Percentiles rank a stretch among this genome's conserved stretches.
These are phyloP conservation scores for Gorsachius goisagi DNA, from an alignment of 2,113 vertebrate species.

Conservation along the genomic window DNA sequence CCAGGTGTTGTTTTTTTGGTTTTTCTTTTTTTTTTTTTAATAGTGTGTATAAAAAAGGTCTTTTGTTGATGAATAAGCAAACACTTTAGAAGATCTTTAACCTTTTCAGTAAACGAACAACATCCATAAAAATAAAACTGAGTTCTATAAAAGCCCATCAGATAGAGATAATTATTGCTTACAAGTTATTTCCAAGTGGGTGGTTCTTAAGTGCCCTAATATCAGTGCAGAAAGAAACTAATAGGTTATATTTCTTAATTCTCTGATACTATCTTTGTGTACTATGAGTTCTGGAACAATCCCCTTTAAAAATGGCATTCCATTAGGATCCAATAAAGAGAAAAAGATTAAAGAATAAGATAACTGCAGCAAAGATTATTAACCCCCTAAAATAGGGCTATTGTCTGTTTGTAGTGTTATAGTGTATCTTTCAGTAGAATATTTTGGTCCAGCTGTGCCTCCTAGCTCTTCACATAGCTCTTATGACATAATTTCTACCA, in stretches of 20 bases:
- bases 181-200: neutral
- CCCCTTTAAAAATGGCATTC: neutral
- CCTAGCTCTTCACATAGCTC: neutral
- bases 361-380: neutral
- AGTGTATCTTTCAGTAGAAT: neutral
- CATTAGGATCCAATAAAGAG: neutral
- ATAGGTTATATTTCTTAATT: neutral
- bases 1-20: neutral
- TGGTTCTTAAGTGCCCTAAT: neutral
- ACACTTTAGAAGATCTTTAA: neutral
- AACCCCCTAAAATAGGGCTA: neutral
- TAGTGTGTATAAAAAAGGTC: neutral
- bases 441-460: neutral
- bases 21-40: neutral
- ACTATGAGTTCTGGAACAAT: neutral
- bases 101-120: neutral
- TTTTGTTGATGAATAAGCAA: neutral
- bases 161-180: neutral
- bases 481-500: neutral
- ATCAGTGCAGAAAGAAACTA: neutral
- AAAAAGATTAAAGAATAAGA: conserved; percentile 4
- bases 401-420: neutral
- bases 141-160: neutral
- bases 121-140: neutral
- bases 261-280: neutral